These are phyloP conservation scores for Leptothorax acervorum DNA, from an alignment of 2,888 invertebrate species.

Conservation along the genomic window DNA sequence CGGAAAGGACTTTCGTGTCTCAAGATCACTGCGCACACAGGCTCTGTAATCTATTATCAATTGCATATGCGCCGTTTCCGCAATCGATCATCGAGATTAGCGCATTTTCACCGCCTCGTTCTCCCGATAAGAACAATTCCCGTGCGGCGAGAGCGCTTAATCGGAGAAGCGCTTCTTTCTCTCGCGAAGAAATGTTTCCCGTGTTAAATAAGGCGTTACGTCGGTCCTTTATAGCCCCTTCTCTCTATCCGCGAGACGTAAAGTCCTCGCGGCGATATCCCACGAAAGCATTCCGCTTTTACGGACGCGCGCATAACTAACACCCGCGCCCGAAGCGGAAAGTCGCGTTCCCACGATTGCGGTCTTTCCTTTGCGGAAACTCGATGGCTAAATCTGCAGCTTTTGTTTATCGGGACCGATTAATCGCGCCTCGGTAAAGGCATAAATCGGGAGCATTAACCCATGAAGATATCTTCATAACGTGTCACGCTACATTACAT, in stretches of 20 bases:
- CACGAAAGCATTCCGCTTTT: slow-evolving; percentile 66
- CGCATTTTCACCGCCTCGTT: background rate
- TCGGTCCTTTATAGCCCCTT: background rate
- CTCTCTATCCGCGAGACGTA: slow-evolving; percentile 43
- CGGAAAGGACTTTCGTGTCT: slow-evolving; percentile 27
- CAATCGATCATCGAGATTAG: slow-evolving; percentile 8
- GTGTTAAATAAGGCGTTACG: slow-evolving; percentile 49
- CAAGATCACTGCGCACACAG: slow-evolving; percentile 15
- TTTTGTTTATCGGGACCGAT: slow-evolving; percentile 23
- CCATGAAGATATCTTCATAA: background rate
- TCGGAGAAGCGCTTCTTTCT: slow-evolving; percentile 5
- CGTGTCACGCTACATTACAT: background rate
- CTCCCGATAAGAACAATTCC: slow-evolving; percentile 2
- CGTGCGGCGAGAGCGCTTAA: background rate
- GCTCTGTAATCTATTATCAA: slow-evolving; percentile 25
- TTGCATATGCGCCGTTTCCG: background rate
- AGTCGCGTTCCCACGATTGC: slow-evolving; percentile 66
- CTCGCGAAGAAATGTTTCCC: slow-evolving; percentile 2
- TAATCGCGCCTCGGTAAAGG: background rate
- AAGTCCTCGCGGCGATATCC: slow-evolving; percentile 67
- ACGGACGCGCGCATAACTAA: slow-evolving; percentile 59
- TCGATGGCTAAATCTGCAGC: slow-evolving; percentile 14
- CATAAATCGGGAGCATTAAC: background rate
- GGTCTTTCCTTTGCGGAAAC: slow-evolving; percentile 16
- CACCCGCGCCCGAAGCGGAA: slow-evolving; percentile 44